Conservation (phyloP, 2,888 invertebrate species). For the Apamea epomidion region DNA sequence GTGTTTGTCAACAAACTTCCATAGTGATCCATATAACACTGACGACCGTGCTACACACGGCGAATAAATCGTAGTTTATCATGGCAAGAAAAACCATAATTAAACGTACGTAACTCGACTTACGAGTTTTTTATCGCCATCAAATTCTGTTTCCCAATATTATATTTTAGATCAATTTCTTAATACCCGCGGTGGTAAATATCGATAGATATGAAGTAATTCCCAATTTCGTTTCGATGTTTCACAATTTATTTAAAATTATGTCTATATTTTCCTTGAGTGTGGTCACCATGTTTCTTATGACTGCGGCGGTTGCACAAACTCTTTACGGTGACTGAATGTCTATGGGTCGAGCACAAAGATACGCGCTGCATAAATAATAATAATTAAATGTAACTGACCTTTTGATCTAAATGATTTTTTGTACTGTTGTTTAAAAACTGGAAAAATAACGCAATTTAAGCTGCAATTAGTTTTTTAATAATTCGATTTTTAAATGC, state of each 20-base stretch:
- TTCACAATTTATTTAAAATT: background rate
- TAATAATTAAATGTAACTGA: constrained; percentile 9
- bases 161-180: background rate
- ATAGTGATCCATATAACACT: too few relatives aligned
- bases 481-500: background rate
- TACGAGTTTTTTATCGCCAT: background rate
- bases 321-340: constrained; percentile 59
- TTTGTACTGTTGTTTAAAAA: background rate
- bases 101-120: background rate
- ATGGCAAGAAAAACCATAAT: too few relatives aligned
- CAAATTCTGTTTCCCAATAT: background rate
- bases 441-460: background rate
- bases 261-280: background rate
- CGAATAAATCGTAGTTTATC: too few relatives aligned
- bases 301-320: constrained; percentile 56
- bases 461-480: background rate
- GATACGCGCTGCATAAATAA: constrained; percentile 10
- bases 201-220: background rate
- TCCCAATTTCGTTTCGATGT: background rate
- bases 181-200: background rate
- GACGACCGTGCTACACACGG: too few relatives aligned
- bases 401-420: background rate
- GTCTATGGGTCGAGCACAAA: constrained; percentile 25
- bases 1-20: too few relatives aligned
- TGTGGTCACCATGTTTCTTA: constrained; percentile 49